phyloP scores from a whole-genome alignment of 1,140 invertebrate species.

The Cyphomyrmex costatus region DNA sequence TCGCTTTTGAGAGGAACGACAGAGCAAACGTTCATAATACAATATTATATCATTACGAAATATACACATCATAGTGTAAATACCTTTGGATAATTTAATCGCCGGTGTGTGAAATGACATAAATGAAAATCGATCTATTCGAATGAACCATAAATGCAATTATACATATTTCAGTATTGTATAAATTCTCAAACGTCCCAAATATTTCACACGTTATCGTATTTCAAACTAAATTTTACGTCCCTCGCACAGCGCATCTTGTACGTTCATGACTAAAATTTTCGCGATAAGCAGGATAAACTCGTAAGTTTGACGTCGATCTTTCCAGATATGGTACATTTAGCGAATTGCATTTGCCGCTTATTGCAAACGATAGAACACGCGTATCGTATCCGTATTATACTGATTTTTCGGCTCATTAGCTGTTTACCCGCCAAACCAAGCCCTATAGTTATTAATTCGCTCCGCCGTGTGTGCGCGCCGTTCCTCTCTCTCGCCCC shows the following conservation, averaged over 20 bases:
- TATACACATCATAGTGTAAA: background rate
- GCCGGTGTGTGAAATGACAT: background rate
- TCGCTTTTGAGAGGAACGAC: conserved; percentile 11
- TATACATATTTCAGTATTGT: background rate
- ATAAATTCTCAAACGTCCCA: background rate
- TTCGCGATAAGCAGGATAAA: background rate
- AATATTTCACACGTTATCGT: background rate
- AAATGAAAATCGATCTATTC: conserved; percentile 7
- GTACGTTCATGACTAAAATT: background rate
- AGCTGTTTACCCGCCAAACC: background rate
- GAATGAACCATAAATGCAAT: conserved; percentile 10
- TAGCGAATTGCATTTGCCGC: background rate
- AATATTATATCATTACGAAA: background rate
- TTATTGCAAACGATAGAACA: background rate
- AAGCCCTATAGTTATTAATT: background rate
- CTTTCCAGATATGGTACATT: background rate
- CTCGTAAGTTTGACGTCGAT: background rate
- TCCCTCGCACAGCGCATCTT: background rate
- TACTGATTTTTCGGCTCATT: conserved; percentile 31
- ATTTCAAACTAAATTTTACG: background rate
- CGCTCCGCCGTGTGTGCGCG: background rate
- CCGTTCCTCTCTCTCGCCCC: background rate
- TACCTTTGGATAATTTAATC: background rate
- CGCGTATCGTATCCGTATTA: background rate
- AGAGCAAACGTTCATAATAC: conserved; percentile 4